Evolutionary conservation across 2,888 invertebrate genomes (phyloP).

Genomic region (Meteorus cinctellus): DNA sequence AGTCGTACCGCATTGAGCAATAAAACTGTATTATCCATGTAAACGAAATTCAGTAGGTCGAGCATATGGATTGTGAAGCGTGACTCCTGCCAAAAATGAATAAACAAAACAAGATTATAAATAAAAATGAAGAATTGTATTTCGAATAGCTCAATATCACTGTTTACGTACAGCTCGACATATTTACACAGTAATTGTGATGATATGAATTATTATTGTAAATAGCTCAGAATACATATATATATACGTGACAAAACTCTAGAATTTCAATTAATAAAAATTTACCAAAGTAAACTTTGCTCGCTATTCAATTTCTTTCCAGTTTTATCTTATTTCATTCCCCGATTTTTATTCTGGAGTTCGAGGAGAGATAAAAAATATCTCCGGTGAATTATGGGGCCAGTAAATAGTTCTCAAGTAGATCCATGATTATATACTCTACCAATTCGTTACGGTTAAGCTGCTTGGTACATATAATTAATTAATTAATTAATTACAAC

Average conservation of each 20-base stretch:
- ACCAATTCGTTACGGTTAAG: background rate
- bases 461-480: background rate
- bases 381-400: background rate
- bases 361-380: background rate
- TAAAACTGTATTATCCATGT: constrained; percentile 45
- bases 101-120: constrained; percentile 46
- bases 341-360: background rate
- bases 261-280: constrained; percentile 68
- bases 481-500: background rate
- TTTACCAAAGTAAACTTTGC: constrained; percentile 23
- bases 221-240: constrained; percentile 62
- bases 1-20: constrained; percentile 54
- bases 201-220: constrained; percentile 60
- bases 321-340: background rate
- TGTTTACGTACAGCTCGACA: constrained; percentile 30
- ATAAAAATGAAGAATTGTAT: constrained; percentile 53
- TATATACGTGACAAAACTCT: constrained; percentile 44
- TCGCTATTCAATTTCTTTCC: background rate
- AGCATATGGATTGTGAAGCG: constrained; percentile 52
- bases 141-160: constrained; percentile 26
- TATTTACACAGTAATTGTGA: constrained; percentile 32
- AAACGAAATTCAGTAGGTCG: constrained; percentile 9
- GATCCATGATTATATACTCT: background rate
- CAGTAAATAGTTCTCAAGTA: background rate
- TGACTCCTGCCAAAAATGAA: constrained; percentile 63